These are phyloP conservation scores for Plestiodon gilberti DNA, from an alignment of 2,113 vertebrate genomes.

Conservation along the genomic window DNA sequence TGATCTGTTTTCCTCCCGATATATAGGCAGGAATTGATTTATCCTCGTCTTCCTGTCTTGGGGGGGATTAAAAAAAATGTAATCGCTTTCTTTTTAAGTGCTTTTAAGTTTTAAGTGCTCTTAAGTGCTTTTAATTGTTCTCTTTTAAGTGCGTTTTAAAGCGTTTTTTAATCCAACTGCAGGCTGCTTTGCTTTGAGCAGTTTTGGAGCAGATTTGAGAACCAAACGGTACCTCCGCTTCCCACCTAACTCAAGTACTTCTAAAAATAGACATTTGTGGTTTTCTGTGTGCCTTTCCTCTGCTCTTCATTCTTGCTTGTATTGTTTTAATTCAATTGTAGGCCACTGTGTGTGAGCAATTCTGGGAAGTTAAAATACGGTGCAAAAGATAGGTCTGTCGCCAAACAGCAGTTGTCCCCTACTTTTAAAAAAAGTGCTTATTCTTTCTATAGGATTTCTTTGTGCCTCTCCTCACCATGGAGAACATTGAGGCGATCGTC, in stretches of 20 bases:
- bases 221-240: background rate
- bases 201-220: background rate
- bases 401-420: background rate
- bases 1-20: background rate
- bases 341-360: background rate
- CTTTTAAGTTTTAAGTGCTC: background rate
- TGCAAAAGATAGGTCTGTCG: no score
- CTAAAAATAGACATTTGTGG: background rate
- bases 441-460: background rate
- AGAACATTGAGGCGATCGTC: constrained; percentile 3
- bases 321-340: no score
- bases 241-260: background rate
- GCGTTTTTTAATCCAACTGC: background rate
- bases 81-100: background rate
- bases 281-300: background rate
- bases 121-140: background rate
- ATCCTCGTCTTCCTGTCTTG: background rate
- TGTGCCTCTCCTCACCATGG: background rate
- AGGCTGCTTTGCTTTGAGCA: background rate
- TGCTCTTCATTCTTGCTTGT: background rate
- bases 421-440: background rate
- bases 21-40: background rate
- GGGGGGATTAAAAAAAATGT: no score
- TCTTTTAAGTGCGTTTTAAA: no score
- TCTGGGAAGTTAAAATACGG: background rate